These are phyloP conservation scores for Anthoptus insignis DNA, from an alignment of 2,888 invertebrate genomes.

Conservation along the genomic window DNA sequence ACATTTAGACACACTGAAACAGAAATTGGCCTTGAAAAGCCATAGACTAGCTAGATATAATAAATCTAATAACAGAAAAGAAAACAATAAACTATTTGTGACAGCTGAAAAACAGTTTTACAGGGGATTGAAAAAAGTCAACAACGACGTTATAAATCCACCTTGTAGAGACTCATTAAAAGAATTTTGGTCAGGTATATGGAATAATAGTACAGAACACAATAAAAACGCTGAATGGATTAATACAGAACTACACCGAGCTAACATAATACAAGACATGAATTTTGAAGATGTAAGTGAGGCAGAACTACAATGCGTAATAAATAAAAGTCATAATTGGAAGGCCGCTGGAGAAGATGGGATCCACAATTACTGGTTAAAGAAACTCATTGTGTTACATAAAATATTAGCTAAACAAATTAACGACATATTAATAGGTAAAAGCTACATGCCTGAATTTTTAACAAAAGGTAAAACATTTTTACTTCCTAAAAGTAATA, in stretches of 20 bases:
- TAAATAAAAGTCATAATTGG: slow-evolving; percentile 34
- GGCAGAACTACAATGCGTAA: neutral
- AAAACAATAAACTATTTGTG: slow-evolving; percentile 37
- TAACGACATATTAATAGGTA: slow-evolving; percentile 14
- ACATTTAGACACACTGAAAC: slow-evolving; percentile 44
- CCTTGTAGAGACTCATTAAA: slow-evolving; percentile 15
- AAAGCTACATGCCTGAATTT: slow-evolving; percentile 34
- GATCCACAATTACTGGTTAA: slow-evolving; percentile 42
- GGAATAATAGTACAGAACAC: slow-evolving; percentile 17
- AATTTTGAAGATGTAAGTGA: slow-evolving; percentile 34
- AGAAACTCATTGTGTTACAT: slow-evolving; percentile 36
- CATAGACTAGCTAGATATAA: slow-evolving; percentile 40
- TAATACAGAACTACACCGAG: slow-evolving; percentile 22
- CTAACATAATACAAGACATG: slow-evolving; percentile 32
- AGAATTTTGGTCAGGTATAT: slow-evolving; percentile 35
- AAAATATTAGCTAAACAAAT: slow-evolving; percentile 25
- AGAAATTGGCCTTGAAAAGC: too few species aligned
- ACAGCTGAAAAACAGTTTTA: slow-evolving; percentile 41
- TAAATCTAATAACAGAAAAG: slow-evolving; percentile 35
- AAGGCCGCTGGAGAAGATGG: slow-evolving; percentile 38
- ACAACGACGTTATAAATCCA: neutral
- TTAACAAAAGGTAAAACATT: slow-evolving; percentile 41
- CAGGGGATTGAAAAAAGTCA: slow-evolving; percentile 9
- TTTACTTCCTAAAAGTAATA: slow-evolving; percentile 38
- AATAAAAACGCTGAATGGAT: slow-evolving; percentile 39